phyloP scores from a whole-genome alignment of 1,140 invertebrate genomes.

The Atta texana region DNA sequence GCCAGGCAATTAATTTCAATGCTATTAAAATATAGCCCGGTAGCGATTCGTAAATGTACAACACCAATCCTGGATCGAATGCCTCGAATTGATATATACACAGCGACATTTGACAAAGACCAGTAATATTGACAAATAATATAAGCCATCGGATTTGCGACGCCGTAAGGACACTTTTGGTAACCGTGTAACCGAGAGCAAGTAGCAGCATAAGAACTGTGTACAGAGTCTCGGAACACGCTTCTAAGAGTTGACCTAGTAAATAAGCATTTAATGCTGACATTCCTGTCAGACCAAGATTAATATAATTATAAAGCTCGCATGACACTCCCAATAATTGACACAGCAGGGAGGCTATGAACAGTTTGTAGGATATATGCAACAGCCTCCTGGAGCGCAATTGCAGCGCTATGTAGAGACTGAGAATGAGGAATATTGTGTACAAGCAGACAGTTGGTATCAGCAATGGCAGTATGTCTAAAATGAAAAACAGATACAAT shows the following conservation, averaged over 20 bases:
- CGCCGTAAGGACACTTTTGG: slow-evolving; percentile 92
- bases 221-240: slow-evolving; percentile 91
- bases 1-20: slow-evolving; percentile 92
- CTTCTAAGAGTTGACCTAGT: slow-evolving; percentile 90
- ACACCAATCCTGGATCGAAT: slow-evolving; percentile 95
- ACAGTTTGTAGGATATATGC: slow-evolving; percentile 96
- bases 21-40: slow-evolving; percentile 94
- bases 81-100: slow-evolving; percentile 93
- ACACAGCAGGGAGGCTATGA: slow-evolving; percentile 89
- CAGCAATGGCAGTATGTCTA: slow-evolving; percentile 92
- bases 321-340: slow-evolving; percentile 87
- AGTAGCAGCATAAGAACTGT: slow-evolving; percentile 93
- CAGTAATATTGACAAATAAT: slow-evolving; percentile 91
- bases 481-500: slow-evolving; percentile 73
- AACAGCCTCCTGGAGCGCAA: slow-evolving; percentile 92
- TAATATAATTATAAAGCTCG: slow-evolving; percentile 69
- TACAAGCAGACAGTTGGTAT: slow-evolving; percentile 89
- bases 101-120: slow-evolving; percentile 87
- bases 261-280: slow-evolving; percentile 52
- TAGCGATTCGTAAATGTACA: slow-evolving; percentile 96
- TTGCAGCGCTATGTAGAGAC: slow-evolving; percentile 89
- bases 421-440: slow-evolving; percentile 75
- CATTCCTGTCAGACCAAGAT: slow-evolving; percentile 70
- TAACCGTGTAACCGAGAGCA: slow-evolving; percentile 96
- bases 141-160: slow-evolving; percentile 94